A percentile compares a stretch with the other conserved stretches of the same genome.
phyloP scores from a whole-genome alignment of 2,888 invertebrate species.

The Spatulosminthurus flaviceps region DNA sequence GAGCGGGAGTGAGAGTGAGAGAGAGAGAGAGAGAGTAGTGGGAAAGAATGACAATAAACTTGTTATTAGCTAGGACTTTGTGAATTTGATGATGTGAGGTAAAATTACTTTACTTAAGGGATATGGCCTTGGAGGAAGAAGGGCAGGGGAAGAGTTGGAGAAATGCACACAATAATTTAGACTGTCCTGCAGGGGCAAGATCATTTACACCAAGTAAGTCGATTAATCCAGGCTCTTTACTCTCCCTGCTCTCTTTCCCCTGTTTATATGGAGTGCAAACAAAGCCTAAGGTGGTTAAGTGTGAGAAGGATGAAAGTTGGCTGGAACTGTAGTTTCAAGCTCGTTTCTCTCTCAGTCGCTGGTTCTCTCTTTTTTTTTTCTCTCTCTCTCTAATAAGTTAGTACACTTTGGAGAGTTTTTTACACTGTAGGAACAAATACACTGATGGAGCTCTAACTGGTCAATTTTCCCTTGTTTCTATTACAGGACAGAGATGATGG shows the following conservation, averaged over 20 bases:
- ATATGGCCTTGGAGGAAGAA: neutral
- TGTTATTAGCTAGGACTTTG: neutral
- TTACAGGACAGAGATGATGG: neutral
- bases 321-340: neutral
- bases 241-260: too few relatives aligned
- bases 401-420: neutral
- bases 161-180: neutral
- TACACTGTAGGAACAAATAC: too few relatives aligned
- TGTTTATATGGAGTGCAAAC: neutral
- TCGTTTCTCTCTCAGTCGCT: neutral
- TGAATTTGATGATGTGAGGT: neutral
- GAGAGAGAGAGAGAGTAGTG: neutral
- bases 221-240: neutral
- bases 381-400: neutral
- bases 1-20: neutral
- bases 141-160: neutral
- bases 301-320: neutral
- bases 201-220: constrained; percentile 13
- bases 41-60: constrained; percentile 4
- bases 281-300: neutral
- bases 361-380: too few relatives aligned
- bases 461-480: neutral
- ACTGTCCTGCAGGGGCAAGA: neutral
- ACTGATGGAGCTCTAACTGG: too few relatives aligned
- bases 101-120: neutral